Base-by-base conservation (phyloP, 2,888 invertebrate species). In the Leptinotarsa peninsularis region DNA sequence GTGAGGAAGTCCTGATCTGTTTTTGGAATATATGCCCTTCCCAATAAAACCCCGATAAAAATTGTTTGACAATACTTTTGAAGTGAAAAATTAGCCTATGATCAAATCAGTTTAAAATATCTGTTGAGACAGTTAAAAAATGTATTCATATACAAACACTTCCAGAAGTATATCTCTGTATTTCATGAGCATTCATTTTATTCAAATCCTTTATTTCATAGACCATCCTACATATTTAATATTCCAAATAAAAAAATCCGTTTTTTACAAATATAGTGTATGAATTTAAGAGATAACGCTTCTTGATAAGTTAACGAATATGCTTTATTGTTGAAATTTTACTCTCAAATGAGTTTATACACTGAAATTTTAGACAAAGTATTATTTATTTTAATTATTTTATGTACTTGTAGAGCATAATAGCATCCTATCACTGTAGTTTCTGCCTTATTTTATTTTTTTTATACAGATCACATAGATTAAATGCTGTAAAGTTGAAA, bases 361-460 rank as follows among this genome's bases (percentile, higher is more conserved):
- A 52, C 23, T 70, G 60, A 72, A 74, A 69, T 70, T 71, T 67
- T 72, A 66, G 69, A 67, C 50, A 49, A 76, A 74, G 77, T 77
- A 77, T 77, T 77, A 77, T 77, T 77, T 77, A 77, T 76, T 76
- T 72, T 72, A 67, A 72, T 77, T 72, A 77, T 77, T 77, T 77
- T 72, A 74, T 71, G 72, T 69, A 71, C 52, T 66, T 14, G 49
- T 70, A 69, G 69, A 43, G 18, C 33, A 56, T 33, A 56, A 43
- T 18, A 58, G 21, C 58, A 23, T 18, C 7, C 33, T 70, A 14
- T 70, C 18, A 56, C 49, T 76, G 71, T 76, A 76, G 72, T 76
- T 75, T 70, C 72, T 76, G 69, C 71, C 69, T 72, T 77, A 75
- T 76, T 78, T 75, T 78, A 72, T 27, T 7, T 75, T 78, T 77